Evolutionary conservation across 37 sponge, comb jelly and placozoan genomes (phyloP).

Genomic region (Chondrosia reniformis): DNA sequence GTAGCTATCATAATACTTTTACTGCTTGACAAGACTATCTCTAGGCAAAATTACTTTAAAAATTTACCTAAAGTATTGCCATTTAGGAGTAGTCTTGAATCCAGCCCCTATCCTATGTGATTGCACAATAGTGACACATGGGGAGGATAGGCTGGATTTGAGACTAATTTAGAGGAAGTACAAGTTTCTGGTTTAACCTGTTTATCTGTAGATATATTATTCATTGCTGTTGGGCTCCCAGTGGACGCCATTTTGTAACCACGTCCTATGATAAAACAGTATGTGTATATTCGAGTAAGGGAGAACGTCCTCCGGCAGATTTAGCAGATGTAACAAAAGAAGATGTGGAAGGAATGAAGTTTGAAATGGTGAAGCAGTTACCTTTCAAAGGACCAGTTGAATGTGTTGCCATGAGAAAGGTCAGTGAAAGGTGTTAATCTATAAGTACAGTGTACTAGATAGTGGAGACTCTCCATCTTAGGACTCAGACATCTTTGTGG

Average conservation of each 20-base stretch:
- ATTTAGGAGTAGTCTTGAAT: too few relatives aligned
- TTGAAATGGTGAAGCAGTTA: constrained; percentile 42
- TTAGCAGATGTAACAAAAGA: not conserved
- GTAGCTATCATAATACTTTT: too few relatives aligned
- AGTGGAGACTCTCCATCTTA: not conserved
- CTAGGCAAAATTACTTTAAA: too few relatives aligned
- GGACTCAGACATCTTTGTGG: not conserved
- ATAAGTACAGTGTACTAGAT: too few relatives aligned
- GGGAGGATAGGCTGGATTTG: too few relatives aligned
- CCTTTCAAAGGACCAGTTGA: constrained; percentile 68
- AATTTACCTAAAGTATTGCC: too few relatives aligned
- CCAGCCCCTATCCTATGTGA: too few relatives aligned
- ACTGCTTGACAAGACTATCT: too few relatives aligned
- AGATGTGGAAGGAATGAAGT: constrained; percentile 3
- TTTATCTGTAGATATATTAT: constrained; percentile 64
- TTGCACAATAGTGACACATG: too few relatives aligned
- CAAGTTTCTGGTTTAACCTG: not conserved
- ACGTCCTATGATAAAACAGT: constrained; percentile 73
- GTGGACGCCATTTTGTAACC: constrained; percentile 63
- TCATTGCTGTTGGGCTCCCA: constrained; percentile 44
- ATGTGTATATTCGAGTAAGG: constrained; percentile 48
- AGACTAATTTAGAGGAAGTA: too few relatives aligned
- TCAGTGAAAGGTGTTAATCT: not conserved
- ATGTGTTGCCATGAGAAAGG: constrained; percentile 52
- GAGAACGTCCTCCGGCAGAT: not conserved